Conservation (phyloP, 2,113 vertebrate species). For the Rhynchopsitta pachyrhyncha region DNA sequence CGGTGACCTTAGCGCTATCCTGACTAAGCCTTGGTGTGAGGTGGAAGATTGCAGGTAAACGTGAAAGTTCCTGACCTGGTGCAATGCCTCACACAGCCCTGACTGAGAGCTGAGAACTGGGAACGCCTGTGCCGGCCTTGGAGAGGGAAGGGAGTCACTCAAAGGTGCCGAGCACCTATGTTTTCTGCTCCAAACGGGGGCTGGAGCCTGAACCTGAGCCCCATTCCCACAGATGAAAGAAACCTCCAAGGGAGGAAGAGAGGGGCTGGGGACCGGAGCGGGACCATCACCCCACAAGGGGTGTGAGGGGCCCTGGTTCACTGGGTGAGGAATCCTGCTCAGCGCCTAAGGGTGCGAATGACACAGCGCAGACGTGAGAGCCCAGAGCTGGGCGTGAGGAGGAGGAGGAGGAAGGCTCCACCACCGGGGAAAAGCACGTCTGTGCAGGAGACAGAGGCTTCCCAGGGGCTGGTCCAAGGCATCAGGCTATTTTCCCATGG, state of each 20-base stretch:
- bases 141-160: neutral
- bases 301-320: accelerated
- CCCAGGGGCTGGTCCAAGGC: conserved; percentile 36
- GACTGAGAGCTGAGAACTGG: neutral
- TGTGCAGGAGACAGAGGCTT: conserved; percentile 50
- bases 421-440: neutral
- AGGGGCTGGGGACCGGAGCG: neutral
- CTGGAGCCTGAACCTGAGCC: neutral
- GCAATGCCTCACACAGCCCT: neutral
- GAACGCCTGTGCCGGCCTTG: neutral
- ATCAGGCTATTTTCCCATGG: conserved; percentile 56
- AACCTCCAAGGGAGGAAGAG: neutral
- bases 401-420: neutral
- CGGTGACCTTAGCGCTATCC: neutral
- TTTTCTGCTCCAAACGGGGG: neutral
- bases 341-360: neutral
- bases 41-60: neutral
- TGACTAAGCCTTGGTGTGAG: conserved; percentile 15
- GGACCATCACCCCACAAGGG: accelerated
- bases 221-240: neutral
- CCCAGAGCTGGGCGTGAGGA: neutral
- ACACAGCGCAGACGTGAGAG: neutral
- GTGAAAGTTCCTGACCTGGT: neutral
- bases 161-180: neutral
- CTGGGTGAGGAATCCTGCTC: neutral